A percentile compares a stretch with the other conserved stretches of the same genome.
phyloP scores from a whole-genome alignment of 2,797 vertebrate species.

The Aphelocoma californica region DNA sequence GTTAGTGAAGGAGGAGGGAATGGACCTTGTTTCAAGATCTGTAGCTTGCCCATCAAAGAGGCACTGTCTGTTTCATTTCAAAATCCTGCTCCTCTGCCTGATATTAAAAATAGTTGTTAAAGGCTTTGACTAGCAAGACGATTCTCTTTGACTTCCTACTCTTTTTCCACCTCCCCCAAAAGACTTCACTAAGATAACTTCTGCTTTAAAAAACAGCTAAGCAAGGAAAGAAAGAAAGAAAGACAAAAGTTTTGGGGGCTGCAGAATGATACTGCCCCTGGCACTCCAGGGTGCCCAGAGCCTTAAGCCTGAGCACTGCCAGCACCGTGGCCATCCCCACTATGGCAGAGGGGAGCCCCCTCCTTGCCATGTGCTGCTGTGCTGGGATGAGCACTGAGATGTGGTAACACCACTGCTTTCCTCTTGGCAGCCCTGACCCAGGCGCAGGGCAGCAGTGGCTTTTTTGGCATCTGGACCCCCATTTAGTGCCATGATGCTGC shows the following conservation, averaged over 20 bases:
- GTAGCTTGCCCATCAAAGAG: slow-evolving; percentile 67
- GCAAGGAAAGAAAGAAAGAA: slow-evolving; percentile 36
- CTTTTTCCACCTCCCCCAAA: slow-evolving; percentile 49
- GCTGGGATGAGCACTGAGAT: fast-evolving
- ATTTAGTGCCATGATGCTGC: background rate
- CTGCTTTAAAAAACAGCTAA: slow-evolving; percentile 27
- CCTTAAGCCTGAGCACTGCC: background rate
- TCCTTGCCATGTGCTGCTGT: fast-evolving
- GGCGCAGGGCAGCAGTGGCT: background rate
- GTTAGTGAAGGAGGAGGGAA: slow-evolving; percentile 75
- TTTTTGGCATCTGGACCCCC: background rate
- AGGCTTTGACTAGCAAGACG: slow-evolving; percentile 72
- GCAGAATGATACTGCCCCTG: background rate
- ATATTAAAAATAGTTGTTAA: slow-evolving; percentile 77
- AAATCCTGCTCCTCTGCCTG: slow-evolving; percentile 71
- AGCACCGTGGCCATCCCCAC: fast-evolving
- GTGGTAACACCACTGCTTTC: background rate
- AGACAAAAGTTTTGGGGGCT: slow-evolving; percentile 9
- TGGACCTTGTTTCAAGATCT: slow-evolving; percentile 77
- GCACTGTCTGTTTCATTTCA: slow-evolving; percentile 70
- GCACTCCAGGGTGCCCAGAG: background rate
- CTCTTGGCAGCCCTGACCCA: background rate
- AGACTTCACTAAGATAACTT: slow-evolving; percentile 54
- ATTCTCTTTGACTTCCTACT: slow-evolving; percentile 71
- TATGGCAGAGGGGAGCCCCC: background rate